Evolutionary conservation across 2,888 invertebrate genomes (phyloP), one percentile per base, ranked within the genome.

Genomic region (Eupeodes luniger): DNA sequence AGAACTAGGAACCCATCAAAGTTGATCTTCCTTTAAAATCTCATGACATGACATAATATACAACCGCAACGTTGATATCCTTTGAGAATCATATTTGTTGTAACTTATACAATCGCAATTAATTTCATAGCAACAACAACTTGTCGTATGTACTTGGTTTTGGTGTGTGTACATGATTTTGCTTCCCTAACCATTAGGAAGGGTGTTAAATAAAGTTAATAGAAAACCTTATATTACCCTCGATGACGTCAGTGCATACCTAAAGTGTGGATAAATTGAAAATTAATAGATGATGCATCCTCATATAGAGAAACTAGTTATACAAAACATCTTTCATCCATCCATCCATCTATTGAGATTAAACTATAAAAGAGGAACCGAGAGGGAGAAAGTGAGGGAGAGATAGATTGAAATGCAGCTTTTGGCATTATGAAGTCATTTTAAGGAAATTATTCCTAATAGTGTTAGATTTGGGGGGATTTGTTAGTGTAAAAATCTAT

Each of bases 251-350:
- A 59, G 14, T 59, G 14, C 14, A 59, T 59, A 34, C 40, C 40
- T 7, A 40, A 40, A 59, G 59, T 34, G 34, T 59, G 59, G 14
- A 59, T 59, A 59, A 14, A 59, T 59, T 59, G 59, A 59, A 59
- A 59, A 59, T 34, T 59, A 34, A 34, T 59, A 12, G 47, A 40
- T 9, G 57, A 57, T 57, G 11, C 57, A 57, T 57, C 57, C 57
- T 55, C 19, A 19, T 19, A 19, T 19, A 19, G 19, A 19, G 19
- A 1, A 19, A 19, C 19, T 19, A 19, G 55, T 12, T 5, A 19
- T 5, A 57, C 57, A 27, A 19, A 57, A 12, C 12, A 12, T 57
- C 11, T 19, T 19, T 1, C 19, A 19, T 55, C 19, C 11, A 12
- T 57, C 19, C 19, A 19, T 19, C 19, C 19, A 19, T 19, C 27